These are phyloP conservation scores for Patella ulyssiponensis DNA, from an alignment of 2,888 invertebrate genomes.

Conservation along the genomic window DNA sequence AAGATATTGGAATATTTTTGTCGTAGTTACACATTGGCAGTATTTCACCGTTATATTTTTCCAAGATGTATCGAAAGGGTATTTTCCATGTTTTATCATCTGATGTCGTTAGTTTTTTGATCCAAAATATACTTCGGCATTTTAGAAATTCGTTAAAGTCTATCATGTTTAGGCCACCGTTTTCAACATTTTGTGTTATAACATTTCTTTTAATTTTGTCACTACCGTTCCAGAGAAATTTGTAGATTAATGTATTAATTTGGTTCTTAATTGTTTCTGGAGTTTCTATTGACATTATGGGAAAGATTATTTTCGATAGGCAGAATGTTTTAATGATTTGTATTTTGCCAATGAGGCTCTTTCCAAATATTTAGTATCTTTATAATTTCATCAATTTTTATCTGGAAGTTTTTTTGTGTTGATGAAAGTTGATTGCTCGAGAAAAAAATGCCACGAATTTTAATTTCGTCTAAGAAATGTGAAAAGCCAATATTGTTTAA, in stretches of 20 bases:
- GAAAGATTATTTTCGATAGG: too few relatives aligned
- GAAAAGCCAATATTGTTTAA: too few relatives aligned
- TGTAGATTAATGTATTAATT: neutral
- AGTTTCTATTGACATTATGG: too few relatives aligned
- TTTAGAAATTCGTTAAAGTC: neutral
- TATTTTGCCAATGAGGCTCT: too few relatives aligned
- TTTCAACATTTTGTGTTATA: constrained; percentile 1
- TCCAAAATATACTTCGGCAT: neutral
- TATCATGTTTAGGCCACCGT: constrained; percentile 1
- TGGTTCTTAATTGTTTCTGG: neutral
- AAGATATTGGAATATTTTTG: neutral
- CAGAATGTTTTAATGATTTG: too few relatives aligned
- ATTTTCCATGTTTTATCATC: neutral
- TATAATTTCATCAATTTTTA: too few relatives aligned
- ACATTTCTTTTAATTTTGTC: constrained; percentile 4
- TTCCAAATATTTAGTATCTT: too few relatives aligned
- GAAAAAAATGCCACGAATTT: too few relatives aligned
- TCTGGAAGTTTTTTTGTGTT: too few relatives aligned
- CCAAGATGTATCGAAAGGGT: neutral
- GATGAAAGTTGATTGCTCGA: too few relatives aligned
- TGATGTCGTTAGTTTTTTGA: neutral
- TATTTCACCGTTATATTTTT: neutral
- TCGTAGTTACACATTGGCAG: neutral
- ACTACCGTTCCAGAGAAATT: neutral
- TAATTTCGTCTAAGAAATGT: too few relatives aligned